phyloP scores from a whole-genome alignment of 2,113 vertebrate genomes.

The Catharus bicknelli region DNA sequence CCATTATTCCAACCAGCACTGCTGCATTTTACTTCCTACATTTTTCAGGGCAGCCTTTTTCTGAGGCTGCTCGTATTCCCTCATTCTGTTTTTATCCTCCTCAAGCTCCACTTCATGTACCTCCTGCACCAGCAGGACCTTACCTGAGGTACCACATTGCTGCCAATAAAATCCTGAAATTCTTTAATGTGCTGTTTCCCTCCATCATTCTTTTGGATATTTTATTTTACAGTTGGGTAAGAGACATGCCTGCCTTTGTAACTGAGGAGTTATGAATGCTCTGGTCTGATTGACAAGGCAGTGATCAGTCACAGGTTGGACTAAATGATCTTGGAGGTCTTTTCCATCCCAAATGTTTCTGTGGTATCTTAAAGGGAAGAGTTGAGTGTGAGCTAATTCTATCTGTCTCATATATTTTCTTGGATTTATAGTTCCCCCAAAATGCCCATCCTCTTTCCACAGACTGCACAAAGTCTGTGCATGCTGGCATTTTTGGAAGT shows the following conservation, averaged over 20 bases:
- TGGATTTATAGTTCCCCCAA: background rate
- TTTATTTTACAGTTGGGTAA: background rate
- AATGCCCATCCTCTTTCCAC: background rate
- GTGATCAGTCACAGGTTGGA: background rate
- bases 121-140: background rate
- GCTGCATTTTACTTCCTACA: background rate
- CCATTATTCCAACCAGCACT: background rate
- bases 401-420: background rate
- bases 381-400: background rate
- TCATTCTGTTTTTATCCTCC: background rate
- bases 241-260: background rate
- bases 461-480: background rate
- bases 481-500: background rate
- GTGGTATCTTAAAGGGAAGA: background rate
- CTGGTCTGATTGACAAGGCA: background rate
- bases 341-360: background rate
- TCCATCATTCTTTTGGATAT: background rate
- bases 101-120: accelerated
- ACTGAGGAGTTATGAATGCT: background rate
- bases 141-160: background rate
- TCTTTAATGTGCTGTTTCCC: background rate
- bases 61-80: background rate
- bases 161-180: background rate
- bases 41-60: background rate
- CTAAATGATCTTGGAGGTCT: background rate